Conservation (phyloP, 92 coral and sea anemone species). For the Scolanthus callimorphus region DNA sequence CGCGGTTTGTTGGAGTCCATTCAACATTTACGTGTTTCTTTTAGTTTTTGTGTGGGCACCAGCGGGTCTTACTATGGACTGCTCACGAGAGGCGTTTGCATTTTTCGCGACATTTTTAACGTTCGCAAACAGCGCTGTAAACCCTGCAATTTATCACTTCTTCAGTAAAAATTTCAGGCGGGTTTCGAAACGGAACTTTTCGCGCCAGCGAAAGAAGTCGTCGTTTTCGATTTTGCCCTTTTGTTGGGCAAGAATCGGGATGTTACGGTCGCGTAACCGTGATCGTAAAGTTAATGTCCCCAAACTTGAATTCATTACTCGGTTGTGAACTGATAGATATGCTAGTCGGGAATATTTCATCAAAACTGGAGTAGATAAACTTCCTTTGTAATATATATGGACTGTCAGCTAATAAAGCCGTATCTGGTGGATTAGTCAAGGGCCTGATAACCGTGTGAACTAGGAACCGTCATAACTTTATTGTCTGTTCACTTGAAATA, state of each 20-base stretch:
- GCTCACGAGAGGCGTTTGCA: constrained; percentile 10
- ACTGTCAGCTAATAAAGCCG: too few species aligned
- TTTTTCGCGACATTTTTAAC: constrained; percentile 31
- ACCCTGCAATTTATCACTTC: constrained; percentile 23
- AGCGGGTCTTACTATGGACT: constrained; percentile 4
- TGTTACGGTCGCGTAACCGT: neutral
- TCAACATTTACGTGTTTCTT: constrained; percentile 32
- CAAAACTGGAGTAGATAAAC: too few species aligned
- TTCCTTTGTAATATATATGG: too few species aligned
- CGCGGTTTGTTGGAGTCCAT: constrained; percentile 52
- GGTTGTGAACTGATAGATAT: too few species aligned
- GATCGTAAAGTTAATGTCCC: neutral
- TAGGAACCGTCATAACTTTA: too few species aligned
- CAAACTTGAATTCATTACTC: neutral
- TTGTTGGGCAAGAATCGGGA: neutral
- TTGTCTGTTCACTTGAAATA: too few species aligned
- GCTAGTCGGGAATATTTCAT: too few species aligned
- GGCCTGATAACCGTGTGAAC: too few species aligned
- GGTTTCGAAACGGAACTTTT: constrained; percentile 30
- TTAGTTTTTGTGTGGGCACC: constrained; percentile 1
- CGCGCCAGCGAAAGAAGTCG: constrained; percentile 19
- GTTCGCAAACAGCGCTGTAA: constrained; percentile 24
- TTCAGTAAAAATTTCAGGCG: constrained; percentile 36
- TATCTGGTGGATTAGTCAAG: too few species aligned
- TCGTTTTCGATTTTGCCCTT: too few species aligned